Evolutionary conservation across 1,140 invertebrate species (phyloP).

Genomic region (Anastrepha obliqua): DNA sequence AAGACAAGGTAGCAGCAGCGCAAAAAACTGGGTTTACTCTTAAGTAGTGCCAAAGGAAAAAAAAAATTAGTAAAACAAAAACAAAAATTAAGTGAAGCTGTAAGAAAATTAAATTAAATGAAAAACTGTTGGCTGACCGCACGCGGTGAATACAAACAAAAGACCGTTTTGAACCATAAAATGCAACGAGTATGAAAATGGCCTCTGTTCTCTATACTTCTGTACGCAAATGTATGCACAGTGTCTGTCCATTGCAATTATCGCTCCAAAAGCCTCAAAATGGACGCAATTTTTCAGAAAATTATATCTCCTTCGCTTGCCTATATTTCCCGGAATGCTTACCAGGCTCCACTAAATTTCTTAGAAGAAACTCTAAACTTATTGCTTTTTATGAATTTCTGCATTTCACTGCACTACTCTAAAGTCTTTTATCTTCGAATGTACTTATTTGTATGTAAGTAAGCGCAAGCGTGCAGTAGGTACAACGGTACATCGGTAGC

Average conservation of each 20-base stretch:
- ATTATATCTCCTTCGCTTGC: background rate
- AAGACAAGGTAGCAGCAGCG: background rate
- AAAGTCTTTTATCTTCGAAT: constrained; percentile 14
- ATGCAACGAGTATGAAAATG: background rate
- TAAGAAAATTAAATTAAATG: constrained; percentile 40
- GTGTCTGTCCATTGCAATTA: background rate
- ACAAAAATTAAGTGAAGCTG: background rate
- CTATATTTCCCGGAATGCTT: background rate
- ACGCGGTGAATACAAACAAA: constrained; percentile 33
- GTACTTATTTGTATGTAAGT: background rate
- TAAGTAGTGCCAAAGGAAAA: background rate
- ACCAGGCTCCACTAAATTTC: background rate
- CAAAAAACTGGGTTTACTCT: background rate
- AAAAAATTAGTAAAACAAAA: background rate
- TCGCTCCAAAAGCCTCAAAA: background rate
- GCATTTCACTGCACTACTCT: constrained; percentile 11
- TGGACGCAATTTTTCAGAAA: background rate
- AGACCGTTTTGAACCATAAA: constrained; percentile 5
- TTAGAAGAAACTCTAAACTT: background rate
- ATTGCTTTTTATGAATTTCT: background rate
- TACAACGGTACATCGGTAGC: background rate
- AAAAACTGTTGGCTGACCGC: constrained; percentile 30
- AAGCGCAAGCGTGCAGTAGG: too few relatives aligned
- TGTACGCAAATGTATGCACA: background rate
- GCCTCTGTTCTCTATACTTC: background rate